Evolutionary conservation across 2,888 invertebrate species (phyloP).

Genomic region (Lottia gigantea): DNA sequence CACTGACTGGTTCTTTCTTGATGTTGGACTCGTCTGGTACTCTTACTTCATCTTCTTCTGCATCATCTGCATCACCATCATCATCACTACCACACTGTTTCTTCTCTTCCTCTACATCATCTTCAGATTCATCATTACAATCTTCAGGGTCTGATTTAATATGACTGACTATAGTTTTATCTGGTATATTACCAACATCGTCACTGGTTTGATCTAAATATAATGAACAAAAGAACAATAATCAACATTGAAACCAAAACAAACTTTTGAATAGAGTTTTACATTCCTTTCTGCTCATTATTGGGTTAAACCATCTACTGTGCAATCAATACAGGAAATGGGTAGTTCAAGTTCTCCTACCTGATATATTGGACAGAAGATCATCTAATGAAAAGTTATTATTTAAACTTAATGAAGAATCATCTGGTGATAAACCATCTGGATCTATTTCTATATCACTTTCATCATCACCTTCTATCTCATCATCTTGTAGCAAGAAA

Average conservation of each 20-base stretch:
- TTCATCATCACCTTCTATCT: slow-evolving; percentile 37
- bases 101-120: slow-evolving; percentile 21
- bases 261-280: too few species aligned
- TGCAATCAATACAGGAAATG: too few species aligned
- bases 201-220: background rate
- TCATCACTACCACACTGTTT: slow-evolving; percentile 22
- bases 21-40: too few species aligned
- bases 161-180: background rate
- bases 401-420: slow-evolving; percentile 36
- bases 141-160: slow-evolving; percentile 7
- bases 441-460: slow-evolving; percentile 65
- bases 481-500: slow-evolving; percentile 43
- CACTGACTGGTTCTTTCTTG: too few species aligned
- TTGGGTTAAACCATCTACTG: too few species aligned
- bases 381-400: slow-evolving; percentile 48
- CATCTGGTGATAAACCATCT: slow-evolving; percentile 51
- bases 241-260: too few species aligned
- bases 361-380: slow-evolving; percentile 42
- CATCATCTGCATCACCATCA: slow-evolving; percentile 16
- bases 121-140: slow-evolving; percentile 16
- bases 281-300: too few species aligned
- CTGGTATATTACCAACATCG: background rate
- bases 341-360: slow-evolving; percentile 15
- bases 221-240: background rate
- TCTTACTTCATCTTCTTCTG: slow-evolving; percentile 13